A percentile compares a stretch with the other conserved stretches of the same genome.
These are phyloP conservation scores for Theodoxus fluviatilis DNA, from an alignment of 2,888 invertebrate species.

Conservation along the genomic window DNA sequence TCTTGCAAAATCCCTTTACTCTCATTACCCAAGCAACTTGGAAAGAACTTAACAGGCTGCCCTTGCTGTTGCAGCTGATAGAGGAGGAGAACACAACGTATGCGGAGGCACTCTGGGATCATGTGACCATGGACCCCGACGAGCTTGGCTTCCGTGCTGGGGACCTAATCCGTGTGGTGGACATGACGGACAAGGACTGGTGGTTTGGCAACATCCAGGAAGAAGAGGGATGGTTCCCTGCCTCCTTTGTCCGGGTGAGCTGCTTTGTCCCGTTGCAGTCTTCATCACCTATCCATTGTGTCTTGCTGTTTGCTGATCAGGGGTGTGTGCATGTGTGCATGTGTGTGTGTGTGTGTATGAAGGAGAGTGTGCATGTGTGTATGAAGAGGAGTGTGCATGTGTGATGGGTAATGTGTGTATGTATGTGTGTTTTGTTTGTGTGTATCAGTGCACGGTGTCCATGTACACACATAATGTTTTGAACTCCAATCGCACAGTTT, in stretches of 20 bases:
- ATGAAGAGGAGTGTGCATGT: neutral
- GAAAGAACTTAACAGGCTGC: too few relatives aligned
- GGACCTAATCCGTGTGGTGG: conserved; percentile 75
- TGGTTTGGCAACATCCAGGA: conserved; percentile 76
- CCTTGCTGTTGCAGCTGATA: conserved; percentile 40
- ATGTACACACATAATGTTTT: too few relatives aligned
- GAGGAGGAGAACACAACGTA: conserved; percentile 55
- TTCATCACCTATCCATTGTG: too few relatives aligned
- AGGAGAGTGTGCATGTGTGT: neutral
- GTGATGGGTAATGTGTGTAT: neutral
- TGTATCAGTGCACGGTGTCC: neutral
- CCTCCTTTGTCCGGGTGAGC: conserved; percentile 79
- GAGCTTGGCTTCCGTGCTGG: conserved; percentile 78
- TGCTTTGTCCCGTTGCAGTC: neutral
- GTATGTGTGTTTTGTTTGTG: neutral
- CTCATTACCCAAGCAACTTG: too few relatives aligned
- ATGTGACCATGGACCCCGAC: conserved; percentile 77
- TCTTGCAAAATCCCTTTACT: too few relatives aligned
- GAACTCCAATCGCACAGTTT: too few relatives aligned
- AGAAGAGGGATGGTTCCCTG: conserved; percentile 82
- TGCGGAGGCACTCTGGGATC: conserved; percentile 80
- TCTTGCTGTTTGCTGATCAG: neutral
- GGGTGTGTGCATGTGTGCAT: neutral
- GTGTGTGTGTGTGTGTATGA: conserved; percentile 6
- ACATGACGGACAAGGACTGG: conserved; percentile 77